Conservation (phyloP, 2,797 vertebrate genomes). For the Chromis chromis region DNA sequence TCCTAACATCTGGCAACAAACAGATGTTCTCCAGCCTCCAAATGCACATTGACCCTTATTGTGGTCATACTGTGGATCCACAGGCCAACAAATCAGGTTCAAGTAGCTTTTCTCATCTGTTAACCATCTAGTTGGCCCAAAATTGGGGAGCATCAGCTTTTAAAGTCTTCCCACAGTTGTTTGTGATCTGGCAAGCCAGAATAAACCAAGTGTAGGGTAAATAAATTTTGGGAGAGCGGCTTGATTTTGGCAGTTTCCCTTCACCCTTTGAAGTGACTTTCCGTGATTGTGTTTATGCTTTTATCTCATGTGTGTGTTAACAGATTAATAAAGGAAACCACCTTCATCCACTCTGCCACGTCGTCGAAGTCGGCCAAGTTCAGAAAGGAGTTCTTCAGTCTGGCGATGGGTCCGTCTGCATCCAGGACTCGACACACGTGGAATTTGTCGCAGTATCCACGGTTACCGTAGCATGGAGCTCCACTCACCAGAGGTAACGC, state of each 20-base stretch:
- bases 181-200: too few relatives aligned
- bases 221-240: too few relatives aligned
- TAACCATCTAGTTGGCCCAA: background rate
- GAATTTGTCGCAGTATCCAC: conserved; percentile 87
- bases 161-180: too few relatives aligned
- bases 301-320: background rate
- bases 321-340: conserved; percentile 10
- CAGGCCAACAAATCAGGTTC: background rate
- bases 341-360: conserved; percentile 86
- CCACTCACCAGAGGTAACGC: conserved; percentile 77
- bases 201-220: too few relatives aligned
- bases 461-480: conserved; percentile 81
- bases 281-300: too few relatives aligned
- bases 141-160: background rate
- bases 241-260: too few relatives aligned
- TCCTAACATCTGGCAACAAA: background rate
- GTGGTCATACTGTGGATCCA: background rate
- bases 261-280: too few relatives aligned
- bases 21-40: background rate
- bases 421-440: conserved; percentile 85
- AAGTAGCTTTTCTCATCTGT: background rate
- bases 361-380: conserved; percentile 82
- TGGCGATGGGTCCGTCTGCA: conserved; percentile 86
- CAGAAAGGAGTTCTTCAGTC: conserved; percentile 86
- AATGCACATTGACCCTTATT: background rate